These are phyloP conservation scores for Philaethria dido DNA, from an alignment of 2,888 invertebrate genomes.

Conservation along the genomic window DNA sequence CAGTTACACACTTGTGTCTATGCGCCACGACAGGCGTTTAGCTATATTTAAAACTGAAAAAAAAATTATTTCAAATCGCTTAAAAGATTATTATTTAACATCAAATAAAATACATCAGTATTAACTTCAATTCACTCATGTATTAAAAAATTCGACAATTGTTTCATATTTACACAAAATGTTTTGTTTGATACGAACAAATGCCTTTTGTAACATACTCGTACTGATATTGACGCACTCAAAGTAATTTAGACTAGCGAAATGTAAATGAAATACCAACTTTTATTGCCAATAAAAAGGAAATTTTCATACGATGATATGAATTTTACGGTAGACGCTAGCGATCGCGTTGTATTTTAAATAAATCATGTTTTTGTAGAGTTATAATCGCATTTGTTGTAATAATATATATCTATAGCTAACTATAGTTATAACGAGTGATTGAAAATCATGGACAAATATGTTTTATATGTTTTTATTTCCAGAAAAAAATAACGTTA, in stretches of 20 bases:
- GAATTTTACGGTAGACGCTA: conserved; percentile 7
- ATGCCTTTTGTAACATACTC: conserved; percentile 6
- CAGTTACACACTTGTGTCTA: too few relatives aligned
- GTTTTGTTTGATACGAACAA: conserved; percentile 16
- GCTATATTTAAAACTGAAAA: too few relatives aligned
- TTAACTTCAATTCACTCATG: background rate
- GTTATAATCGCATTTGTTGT: too few relatives aligned
- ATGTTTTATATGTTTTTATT: too few relatives aligned
- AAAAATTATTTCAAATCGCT: too few relatives aligned
- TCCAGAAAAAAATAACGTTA: too few relatives aligned
- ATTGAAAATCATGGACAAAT: too few relatives aligned
- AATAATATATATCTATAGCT: background rate
- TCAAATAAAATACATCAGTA: too few relatives aligned
- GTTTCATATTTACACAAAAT: background rate
- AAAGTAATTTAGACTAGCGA: conserved; percentile 6
- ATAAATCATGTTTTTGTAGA: background rate
- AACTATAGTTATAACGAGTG: background rate
- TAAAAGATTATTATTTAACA: too few relatives aligned
- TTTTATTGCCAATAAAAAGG: background rate
- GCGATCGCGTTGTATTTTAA: background rate
- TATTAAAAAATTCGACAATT: background rate
- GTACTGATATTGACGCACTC: conserved; percentile 2
- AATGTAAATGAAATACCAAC: conserved; percentile 11
- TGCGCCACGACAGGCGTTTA: too few relatives aligned
- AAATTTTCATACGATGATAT: conserved; percentile 10